A percentile compares a stretch with the other conserved stretches of the same genome.
Evolutionary conservation across 2,888 invertebrate genomes (phyloP).

Genomic region (Apodemia duryi): DNA sequence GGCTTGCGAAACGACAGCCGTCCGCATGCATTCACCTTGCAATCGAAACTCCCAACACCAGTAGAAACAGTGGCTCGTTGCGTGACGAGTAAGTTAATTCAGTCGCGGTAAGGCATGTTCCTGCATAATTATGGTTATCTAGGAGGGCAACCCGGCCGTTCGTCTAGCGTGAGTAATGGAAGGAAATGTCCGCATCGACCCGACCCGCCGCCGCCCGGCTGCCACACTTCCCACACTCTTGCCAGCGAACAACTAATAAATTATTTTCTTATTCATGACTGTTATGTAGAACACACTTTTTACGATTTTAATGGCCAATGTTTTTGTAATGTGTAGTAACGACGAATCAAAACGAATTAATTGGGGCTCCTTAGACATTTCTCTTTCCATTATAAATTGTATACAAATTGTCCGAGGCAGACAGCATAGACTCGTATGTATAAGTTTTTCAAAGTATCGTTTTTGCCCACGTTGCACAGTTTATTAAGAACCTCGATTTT

Average conservation of each 20-base stretch:
- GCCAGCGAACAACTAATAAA: not conserved
- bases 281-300: not conserved
- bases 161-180: not conserved
- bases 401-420: too few species aligned
- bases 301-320: not conserved
- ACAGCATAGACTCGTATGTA: too few species aligned
- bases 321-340: not conserved
- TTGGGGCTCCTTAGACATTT: not conserved
- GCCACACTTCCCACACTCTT: not conserved
- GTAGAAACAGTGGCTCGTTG: not conserved
- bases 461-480: too few species aligned
- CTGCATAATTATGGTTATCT: not conserved
- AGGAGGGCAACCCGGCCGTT: not conserved
- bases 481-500: too few species aligned
- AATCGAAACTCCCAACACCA: not conserved
- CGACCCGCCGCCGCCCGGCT: not conserved
- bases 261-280: not conserved
- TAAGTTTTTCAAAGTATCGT: too few species aligned
- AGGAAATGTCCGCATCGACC: too few species aligned
- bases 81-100: not conserved
- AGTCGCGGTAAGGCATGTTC: not conserved
- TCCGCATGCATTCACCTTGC: too few species aligned
- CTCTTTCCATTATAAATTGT: too few species aligned
- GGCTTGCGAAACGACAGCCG: too few species aligned
- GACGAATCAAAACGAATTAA: not conserved